Percentiles rank a stretch among this genome's conserved stretches.
Conservation (phyloP, 2,797 vertebrate species). For the Pelodytes ibericus region DNA sequence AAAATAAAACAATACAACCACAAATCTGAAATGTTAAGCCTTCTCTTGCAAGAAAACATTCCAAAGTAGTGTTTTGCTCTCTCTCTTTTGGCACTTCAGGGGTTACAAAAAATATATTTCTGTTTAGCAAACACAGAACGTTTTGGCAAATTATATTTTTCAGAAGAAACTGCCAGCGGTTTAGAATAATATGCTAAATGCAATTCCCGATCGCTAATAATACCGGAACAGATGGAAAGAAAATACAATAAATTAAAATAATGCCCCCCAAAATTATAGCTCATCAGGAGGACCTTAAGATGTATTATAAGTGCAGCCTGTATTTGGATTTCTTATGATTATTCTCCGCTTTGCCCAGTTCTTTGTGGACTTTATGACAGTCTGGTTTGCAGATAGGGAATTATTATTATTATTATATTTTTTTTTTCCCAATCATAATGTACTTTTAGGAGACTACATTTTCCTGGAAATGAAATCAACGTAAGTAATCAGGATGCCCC, state of each 20-base stretch:
- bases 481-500: constrained; percentile 69
- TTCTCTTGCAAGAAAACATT: too few relatives aligned
- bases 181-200: constrained; percentile 57
- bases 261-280: constrained; percentile 64
- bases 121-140: constrained; percentile 41
- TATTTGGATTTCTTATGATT: constrained; percentile 64
- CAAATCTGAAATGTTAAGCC: too few relatives aligned
- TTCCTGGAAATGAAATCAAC: constrained; percentile 70
- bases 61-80: too few relatives aligned
- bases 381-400: constrained; percentile 55
- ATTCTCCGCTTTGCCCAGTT: constrained; percentile 57
- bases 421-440: constrained; percentile 56
- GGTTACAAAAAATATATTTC: neutral
- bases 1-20: too few relatives aligned
- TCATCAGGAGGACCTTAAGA: constrained; percentile 66
- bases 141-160: constrained; percentile 60
- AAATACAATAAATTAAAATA: constrained; percentile 64
- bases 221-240: constrained; percentile 68
- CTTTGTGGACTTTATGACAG: constrained; percentile 38
- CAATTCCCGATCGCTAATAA: constrained; percentile 49
- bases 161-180: constrained; percentile 55
- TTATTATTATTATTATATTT: constrained; percentile 58
- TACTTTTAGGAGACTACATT: constrained; percentile 67
- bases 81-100: neutral
- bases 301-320: constrained; percentile 65